phyloP scores from a whole-genome alignment of 2,797 vertebrate species.

The Pangasius krempfi region DNA sequence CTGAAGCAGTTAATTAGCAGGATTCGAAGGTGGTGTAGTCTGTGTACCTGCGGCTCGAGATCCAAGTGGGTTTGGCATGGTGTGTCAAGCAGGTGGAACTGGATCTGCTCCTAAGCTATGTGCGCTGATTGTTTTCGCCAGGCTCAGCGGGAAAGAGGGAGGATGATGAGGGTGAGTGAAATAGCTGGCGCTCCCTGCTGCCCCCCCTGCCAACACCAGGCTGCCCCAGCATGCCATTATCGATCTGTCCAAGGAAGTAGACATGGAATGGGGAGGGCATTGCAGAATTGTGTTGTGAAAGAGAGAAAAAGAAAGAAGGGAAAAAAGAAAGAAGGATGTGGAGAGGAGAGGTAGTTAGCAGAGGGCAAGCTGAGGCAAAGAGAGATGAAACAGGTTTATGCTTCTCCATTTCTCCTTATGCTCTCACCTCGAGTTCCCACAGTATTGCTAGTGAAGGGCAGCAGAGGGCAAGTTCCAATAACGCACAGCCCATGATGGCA shows the following conservation, averaged over 20 bases:
- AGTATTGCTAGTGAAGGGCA: conserved; percentile 48
- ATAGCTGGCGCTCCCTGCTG: conserved; percentile 49
- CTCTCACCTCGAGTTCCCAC: conserved; percentile 47
- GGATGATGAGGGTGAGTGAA: conserved; percentile 57
- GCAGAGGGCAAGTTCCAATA: conserved; percentile 44
- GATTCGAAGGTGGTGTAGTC: neutral
- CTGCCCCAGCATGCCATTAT: conserved; percentile 76
- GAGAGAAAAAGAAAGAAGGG: conserved; percentile 42
- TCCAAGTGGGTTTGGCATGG: conserved; percentile 69
- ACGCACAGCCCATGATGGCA: conserved; percentile 26
- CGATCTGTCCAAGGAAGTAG: conserved; percentile 78
- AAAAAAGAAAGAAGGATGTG: conserved; percentile 68
- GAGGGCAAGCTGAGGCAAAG: conserved; percentile 72
- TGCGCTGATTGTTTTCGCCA: conserved; percentile 86
- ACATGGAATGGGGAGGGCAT: conserved; percentile 71
- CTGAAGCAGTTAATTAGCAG: neutral
- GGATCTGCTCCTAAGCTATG: conserved; percentile 86
- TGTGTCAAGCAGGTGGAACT: conserved; percentile 82
- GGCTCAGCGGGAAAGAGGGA: conserved; percentile 59
- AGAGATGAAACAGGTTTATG: conserved; percentile 49
- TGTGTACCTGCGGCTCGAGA: neutral
- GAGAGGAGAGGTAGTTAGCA: conserved; percentile 79
- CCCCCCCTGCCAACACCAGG: conserved; percentile 76
- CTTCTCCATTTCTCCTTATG: conserved; percentile 52
- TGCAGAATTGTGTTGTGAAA: conserved; percentile 79